A percentile compares a stretch with the other conserved stretches of the same genome.
Evolutionary conservation across 2,113 vertebrate species (phyloP).

Genomic region (Empidonax alnorum): DNA sequence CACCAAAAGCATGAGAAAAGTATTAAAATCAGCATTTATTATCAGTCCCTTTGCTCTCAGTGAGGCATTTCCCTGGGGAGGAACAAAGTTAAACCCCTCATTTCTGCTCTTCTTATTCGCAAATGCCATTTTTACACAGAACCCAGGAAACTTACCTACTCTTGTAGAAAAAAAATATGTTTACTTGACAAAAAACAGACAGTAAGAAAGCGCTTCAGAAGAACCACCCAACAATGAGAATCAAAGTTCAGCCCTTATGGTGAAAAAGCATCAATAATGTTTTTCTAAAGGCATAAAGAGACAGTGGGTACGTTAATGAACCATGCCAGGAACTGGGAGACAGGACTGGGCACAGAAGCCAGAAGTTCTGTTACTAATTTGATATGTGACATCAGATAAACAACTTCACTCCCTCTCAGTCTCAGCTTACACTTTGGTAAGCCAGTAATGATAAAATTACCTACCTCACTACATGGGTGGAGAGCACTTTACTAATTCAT

Average conservation of each 20-base stretch:
- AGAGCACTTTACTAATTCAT: constrained; percentile 47
- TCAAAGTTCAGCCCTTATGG: neutral
- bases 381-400: neutral
- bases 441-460: constrained; percentile 47
- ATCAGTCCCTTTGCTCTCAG: neutral
- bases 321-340: neutral
- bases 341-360: neutral
- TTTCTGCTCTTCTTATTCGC: neutral
- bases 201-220: neutral
- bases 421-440: constrained; percentile 44
- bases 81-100: neutral
- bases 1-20: neutral
- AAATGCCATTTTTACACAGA: neutral
- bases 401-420: neutral
- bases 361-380: neutral
- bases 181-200: neutral
- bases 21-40: neutral
- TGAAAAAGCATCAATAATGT: neutral
- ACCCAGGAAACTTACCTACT: neutral
- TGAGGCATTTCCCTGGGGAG: neutral
- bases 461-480: neutral
- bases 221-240: neutral
- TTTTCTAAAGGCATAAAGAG: neutral
- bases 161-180: neutral
- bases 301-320: neutral